These are phyloP conservation scores for Osmerus eperlanus DNA, from an alignment of 2,113 vertebrate species.

Conservation along the genomic window DNA sequence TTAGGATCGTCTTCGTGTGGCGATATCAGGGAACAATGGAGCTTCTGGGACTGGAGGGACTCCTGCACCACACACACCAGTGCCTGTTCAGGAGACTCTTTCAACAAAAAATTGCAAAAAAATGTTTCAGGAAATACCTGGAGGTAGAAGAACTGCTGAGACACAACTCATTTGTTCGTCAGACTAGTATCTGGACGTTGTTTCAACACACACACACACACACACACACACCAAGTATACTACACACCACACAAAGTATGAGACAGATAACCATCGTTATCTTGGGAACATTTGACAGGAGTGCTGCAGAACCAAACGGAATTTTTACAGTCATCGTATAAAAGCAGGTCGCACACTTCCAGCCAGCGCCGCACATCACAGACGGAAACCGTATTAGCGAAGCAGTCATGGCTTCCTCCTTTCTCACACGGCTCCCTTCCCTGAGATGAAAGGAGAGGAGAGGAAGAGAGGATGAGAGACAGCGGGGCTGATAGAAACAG, in stretches of 20 bases:
- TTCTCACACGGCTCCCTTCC: conserved; percentile 55
- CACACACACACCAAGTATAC: background rate
- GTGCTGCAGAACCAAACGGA: conserved; percentile 21
- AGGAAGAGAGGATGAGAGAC: background rate
- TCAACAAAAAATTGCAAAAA: too few species aligned
- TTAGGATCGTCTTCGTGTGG: conserved; percentile 18
- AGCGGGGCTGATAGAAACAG: too few species aligned
- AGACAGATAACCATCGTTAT: conserved; percentile 7
- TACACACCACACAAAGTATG: background rate
- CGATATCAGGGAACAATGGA: conserved; percentile 20
- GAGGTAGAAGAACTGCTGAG: too few species aligned
- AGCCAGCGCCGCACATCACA: background rate
- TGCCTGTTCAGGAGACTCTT: background rate
- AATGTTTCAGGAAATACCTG: too few species aligned
- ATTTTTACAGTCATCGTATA: background rate
- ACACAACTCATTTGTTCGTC: too few species aligned
- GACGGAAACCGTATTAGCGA: too few species aligned
- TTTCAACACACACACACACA: background rate
- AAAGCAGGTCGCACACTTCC: conserved; percentile 13
- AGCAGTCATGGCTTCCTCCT: conserved; percentile 40
- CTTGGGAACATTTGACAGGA: conserved; percentile 7
- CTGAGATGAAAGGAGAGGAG: conserved; percentile 12
- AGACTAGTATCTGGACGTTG: too few species aligned
- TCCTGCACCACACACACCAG: conserved; percentile 3
- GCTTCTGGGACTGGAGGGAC: background rate